These are phyloP conservation scores for Columba livia DNA, from an alignment of 2,113 vertebrate genomes.

Conservation along the genomic window DNA sequence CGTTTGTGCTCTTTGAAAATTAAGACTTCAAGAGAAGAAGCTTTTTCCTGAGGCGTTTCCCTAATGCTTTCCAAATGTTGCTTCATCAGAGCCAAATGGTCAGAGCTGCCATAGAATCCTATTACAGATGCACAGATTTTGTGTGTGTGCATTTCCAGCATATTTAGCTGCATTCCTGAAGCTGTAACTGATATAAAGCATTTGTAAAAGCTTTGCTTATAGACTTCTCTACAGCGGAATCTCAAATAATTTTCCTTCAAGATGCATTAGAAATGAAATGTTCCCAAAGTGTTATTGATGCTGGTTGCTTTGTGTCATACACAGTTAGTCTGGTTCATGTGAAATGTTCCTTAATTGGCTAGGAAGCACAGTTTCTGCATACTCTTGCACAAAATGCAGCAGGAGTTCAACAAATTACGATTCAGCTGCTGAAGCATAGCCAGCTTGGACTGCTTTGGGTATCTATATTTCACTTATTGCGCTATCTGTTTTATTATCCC, in stretches of 20 bases:
- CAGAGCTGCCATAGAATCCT: not conserved
- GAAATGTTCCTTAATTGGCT: not conserved
- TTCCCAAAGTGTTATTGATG: not conserved
- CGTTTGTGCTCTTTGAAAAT: not conserved
- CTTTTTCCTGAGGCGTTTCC: not conserved
- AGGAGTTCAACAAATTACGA: not conserved
- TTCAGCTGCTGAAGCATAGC: not conserved
- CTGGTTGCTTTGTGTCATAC: not conserved
- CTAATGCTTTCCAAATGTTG: slow-evolving; percentile 21
- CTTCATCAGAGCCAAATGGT: not conserved
- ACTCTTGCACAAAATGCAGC: not conserved
- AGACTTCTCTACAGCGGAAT: not conserved
- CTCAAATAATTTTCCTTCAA: not conserved
- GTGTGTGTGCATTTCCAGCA: not conserved
- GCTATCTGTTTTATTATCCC: not conserved
- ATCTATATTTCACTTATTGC: not conserved
- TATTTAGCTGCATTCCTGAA: not conserved
- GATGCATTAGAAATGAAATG: not conserved
- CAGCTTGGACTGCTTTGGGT: not conserved
- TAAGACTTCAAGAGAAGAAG: not conserved
- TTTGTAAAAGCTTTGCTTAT: not conserved
- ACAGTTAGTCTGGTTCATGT: not conserved
- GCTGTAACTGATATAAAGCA: not conserved
- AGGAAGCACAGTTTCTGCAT: not conserved
- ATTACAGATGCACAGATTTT: not conserved